Evolutionary conservation across 2,888 invertebrate species (phyloP).

Genomic region (Bimastos eiseni): DNA sequence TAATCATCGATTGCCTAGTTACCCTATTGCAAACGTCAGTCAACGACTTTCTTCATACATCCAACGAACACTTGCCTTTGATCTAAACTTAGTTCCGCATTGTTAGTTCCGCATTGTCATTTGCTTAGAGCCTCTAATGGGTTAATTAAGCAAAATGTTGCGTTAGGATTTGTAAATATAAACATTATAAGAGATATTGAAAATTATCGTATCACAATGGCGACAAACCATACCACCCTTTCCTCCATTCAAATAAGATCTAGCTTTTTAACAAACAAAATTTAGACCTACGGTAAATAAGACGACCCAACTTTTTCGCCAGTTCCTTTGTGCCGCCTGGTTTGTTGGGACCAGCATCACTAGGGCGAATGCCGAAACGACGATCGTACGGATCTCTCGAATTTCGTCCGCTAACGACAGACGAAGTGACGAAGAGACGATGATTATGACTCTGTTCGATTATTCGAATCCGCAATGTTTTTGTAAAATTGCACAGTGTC

Average conservation of each 20-base stretch:
- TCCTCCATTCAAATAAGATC: background rate
- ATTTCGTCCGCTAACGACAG: constrained; percentile 28
- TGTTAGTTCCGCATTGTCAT: background rate
- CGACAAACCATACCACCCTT: background rate
- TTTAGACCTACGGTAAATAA: background rate
- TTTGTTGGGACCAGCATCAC: constrained; percentile 38
- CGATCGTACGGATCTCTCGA: constrained; percentile 38
- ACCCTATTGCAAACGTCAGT: background rate
- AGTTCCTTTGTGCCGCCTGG: constrained; percentile 35
- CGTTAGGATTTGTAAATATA: too few species aligned
- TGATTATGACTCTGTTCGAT: background rate
- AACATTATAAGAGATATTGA: background rate
- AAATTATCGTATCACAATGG: background rate
- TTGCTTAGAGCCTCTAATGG: background rate
- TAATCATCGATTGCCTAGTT: background rate
- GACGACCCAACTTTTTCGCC: constrained; percentile 27
- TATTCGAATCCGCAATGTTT: background rate
- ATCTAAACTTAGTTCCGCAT: background rate
- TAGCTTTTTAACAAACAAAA: constrained; percentile 8
- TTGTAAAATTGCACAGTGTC: background rate
- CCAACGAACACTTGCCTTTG: background rate
- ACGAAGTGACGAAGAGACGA: constrained; percentile 18
- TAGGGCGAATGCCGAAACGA: constrained; percentile 38
- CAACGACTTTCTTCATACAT: background rate
- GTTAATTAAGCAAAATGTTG: too few species aligned